Conservation (phyloP, 2,888 invertebrate species). For the Leucophora obtusa region DNA sequence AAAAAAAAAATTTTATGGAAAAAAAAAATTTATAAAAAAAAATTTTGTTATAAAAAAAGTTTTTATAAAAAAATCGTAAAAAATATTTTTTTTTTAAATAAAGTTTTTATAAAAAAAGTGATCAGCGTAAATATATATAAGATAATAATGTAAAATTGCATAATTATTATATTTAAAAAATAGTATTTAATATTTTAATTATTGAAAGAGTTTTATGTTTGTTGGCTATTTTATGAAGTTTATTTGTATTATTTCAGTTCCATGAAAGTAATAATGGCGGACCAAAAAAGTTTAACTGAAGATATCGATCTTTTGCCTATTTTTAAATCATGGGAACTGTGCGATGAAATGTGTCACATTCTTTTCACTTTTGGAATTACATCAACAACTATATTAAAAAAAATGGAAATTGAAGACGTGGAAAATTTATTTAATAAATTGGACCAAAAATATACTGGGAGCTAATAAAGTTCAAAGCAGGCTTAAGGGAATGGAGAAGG, state of each 20-base stretch:
- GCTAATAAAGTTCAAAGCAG: constrained; percentile 29
- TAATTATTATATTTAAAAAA: no score
- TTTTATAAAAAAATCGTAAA: no score
- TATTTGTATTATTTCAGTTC: constrained; percentile 15
- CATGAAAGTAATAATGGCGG: constrained; percentile 27
- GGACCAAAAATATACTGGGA: constrained; percentile 34
- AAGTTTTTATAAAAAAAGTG: no score
- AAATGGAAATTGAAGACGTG: constrained; percentile 37
- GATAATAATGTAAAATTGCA: no score
- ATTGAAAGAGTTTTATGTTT: neutral
- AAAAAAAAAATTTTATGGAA: no score
- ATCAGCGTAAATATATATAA: no score
- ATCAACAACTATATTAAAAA: constrained; percentile 30
- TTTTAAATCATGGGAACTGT: constrained; percentile 47
- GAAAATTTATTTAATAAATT: constrained; percentile 39
- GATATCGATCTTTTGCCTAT: constrained; percentile 26
- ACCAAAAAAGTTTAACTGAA: constrained; percentile 25
- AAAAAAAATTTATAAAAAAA: no score
- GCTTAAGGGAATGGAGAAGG: constrained; percentile 30
- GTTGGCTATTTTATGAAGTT: neutral
- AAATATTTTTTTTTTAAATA: neutral
- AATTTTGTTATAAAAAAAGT: no score
- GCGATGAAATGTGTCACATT: constrained; percentile 38
- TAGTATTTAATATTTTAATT: neutral
- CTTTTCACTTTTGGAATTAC: constrained; percentile 29